Evolutionary conservation across 2,797 vertebrate genomes (phyloP), one percentile per base, ranked within the genome.

Genomic region (Phataginus tetradactyla): DNA sequence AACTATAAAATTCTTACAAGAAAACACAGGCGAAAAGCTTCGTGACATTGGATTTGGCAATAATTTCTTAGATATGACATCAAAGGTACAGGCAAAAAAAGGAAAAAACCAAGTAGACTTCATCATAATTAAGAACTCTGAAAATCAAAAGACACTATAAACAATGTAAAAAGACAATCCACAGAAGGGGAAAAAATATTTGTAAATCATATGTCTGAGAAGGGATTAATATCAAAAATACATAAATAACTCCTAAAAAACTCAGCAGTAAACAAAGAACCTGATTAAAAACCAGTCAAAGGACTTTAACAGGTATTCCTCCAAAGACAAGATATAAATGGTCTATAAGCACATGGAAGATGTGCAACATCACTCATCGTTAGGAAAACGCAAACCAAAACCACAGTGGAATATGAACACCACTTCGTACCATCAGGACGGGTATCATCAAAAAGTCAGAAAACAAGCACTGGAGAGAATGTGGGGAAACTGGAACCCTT

Each of bases 381-480:
- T 72, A 87, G 21, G 84, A 87, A 93, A 93, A 87, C 12, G 34
- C 42, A 86, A 74, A 80, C 74, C 57, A 80, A 91, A 80, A 64
- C 18, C 42, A 71, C 53, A 45, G 34, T 71, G 32, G 64, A 27
- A 55, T 85, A 63, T 5, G 64, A 27, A 55, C 78, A 71, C 8
- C 18, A 74, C 9, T 51, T 81, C 7, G 74, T 15, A 66, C 6
- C 61, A 89, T 66, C 13, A n/a, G 4, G 9, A 77, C 14, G 18
- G 27, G 21, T 23, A 68, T 51, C 4, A 68, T 23, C 7, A 57
- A 61, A 68, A 39, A 61, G 57, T 12, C 4, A 61, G 27, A 25
- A 84, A 75, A 51, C 14, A 32, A 29, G 34, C 4, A 4, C 27
- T 75, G 42, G n/a, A 18, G 34, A 74, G n/a, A 69, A 59, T 14